phyloP scores from a whole-genome alignment of 2,797 vertebrate species.

The Schizopygopsis malacanthus region DNA sequence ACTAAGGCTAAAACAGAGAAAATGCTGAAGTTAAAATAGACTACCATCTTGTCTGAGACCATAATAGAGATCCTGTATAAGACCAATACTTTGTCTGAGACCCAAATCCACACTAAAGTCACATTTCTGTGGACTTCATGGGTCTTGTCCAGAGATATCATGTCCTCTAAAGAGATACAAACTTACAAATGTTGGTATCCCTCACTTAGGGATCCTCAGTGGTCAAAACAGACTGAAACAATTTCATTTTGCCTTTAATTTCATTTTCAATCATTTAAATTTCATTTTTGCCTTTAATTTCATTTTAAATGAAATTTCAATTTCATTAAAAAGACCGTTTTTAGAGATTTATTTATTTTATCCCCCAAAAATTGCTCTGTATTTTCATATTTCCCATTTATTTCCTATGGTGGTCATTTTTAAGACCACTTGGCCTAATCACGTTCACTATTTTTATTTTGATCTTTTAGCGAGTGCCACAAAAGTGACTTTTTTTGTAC shows the following conservation, averaged over 20 bases:
- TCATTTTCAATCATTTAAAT: too few relatives aligned
- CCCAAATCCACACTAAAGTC: neutral
- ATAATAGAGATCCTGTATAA: neutral
- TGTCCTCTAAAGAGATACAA: neutral
- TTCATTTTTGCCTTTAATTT: too few relatives aligned
- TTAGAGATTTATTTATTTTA: neutral
- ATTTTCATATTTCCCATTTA: neutral
- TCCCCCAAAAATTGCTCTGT: neutral
- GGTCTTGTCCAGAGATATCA: neutral
- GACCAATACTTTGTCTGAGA: neutral
- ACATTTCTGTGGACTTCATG: neutral
- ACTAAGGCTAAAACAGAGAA: neutral
- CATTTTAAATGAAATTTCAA: too few relatives aligned
- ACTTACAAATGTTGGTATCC: too few relatives aligned
- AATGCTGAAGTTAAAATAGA: neutral
- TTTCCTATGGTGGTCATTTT: neutral
- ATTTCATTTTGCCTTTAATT: too few relatives aligned
- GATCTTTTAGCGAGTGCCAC: neutral
- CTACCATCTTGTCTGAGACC: neutral
- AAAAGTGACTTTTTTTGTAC: neutral
- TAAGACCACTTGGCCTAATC: neutral
- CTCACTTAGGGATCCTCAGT: neutral
- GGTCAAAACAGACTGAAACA: neutral
- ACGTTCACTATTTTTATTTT: neutral
- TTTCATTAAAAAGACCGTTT: neutral